phyloP scores from a whole-genome alignment of 2,113 vertebrate species.

The Dinomys branickii region DNA sequence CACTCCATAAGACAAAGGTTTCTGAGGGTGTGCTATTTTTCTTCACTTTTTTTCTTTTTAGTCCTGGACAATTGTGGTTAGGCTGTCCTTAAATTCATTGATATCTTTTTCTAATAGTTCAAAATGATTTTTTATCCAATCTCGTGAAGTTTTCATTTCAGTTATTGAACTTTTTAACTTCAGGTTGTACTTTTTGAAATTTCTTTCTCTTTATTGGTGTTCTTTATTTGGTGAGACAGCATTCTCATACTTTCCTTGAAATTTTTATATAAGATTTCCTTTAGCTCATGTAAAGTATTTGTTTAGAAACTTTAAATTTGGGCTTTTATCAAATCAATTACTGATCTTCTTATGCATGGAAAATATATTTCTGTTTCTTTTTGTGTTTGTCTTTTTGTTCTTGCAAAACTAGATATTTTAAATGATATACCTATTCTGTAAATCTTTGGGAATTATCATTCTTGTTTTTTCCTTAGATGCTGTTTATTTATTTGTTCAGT shows the following conservation, averaged over 20 bases:
- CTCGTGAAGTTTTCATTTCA: not conserved
- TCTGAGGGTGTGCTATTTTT: not conserved
- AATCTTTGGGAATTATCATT: not conserved
- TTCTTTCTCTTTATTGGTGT: not conserved
- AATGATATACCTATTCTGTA: not conserved
- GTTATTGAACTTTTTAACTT: not conserved
- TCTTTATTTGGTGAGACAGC: not conserved
- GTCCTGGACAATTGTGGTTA: not conserved
- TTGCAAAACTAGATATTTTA: not conserved
- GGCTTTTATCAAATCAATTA: not conserved
- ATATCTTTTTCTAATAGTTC: not conserved
- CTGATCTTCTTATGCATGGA: not conserved
- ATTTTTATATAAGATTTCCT: not conserved
- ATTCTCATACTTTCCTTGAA: not conserved
- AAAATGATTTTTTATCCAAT: not conserved
- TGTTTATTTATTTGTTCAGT: not conserved
- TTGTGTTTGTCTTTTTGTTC: not conserved
- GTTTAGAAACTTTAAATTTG: not conserved
- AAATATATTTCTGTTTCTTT: not conserved
- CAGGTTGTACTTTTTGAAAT: not conserved
- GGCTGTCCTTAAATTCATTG: not conserved
- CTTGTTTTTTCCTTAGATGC: not conserved
- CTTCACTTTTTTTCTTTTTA: not conserved
- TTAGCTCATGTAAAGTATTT: not conserved
- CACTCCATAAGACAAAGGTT: not conserved